Percentiles rank a stretch among this genome's conserved stretches.
Evolutionary conservation across 2,797 vertebrate genomes (phyloP).

Genomic region (Molossus alvarezi): DNA sequence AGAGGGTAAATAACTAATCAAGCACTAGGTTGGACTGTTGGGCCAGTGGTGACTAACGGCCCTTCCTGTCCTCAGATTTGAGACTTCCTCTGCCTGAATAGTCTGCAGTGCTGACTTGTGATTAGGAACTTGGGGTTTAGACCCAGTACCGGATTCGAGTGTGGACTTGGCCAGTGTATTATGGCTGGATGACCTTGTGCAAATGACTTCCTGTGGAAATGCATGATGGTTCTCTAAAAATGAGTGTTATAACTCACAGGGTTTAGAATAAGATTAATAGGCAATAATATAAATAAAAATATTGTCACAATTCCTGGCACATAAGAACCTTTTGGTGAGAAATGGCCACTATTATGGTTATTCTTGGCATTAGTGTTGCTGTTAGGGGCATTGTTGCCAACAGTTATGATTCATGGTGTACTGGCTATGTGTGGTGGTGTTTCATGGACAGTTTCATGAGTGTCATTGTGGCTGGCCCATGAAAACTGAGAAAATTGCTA

Average conservation of each 20-base stretch:
- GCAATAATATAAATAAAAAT: background rate
- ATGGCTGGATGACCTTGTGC: background rate
- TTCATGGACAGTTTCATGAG: background rate
- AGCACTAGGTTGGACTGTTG: background rate
- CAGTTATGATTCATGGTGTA: background rate
- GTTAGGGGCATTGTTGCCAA: background rate
- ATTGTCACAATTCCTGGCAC: background rate
- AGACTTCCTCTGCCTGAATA: background rate
- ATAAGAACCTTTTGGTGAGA: background rate
- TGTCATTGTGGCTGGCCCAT: too few species aligned
- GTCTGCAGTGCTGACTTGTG: background rate
- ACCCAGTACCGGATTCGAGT: background rate
- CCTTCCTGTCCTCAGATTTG: background rate
- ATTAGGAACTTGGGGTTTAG: background rate
- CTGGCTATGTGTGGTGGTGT: background rate
- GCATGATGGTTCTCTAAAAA: background rate
- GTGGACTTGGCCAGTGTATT: background rate
- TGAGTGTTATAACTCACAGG: background rate
- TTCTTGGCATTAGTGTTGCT: background rate
- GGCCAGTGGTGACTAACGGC: background rate
- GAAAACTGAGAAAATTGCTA: background rate
- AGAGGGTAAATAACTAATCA: background rate
- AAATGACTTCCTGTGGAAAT: slow-evolving; percentile 25
- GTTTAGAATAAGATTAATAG: background rate
- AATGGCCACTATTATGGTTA: background rate